Evolutionary conservation across 2,888 invertebrate species (phyloP), one percentile per base, ranked within the genome.

Genomic region (Neria commutata): DNA sequence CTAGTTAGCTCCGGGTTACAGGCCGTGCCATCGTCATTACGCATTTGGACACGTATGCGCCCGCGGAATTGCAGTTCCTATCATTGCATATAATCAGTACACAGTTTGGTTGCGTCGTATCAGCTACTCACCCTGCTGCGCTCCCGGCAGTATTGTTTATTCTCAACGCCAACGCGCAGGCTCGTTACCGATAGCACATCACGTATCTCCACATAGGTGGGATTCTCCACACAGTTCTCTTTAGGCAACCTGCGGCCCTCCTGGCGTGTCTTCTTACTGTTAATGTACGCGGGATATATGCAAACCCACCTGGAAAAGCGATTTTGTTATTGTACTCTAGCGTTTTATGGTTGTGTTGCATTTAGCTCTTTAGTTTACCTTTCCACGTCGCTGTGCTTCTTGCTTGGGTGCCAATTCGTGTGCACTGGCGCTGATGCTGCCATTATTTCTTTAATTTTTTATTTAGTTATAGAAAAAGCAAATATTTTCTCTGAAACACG

Each of bases 201-300:
- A 64, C 92, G 87, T 62, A 99, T 98, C 83, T 99, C 99, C 71
- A 92, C 89, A 78, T 91, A 91, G 0, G 95, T 95, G 14, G 99
- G 99, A 81, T 97, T 96, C 70, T 98, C 96, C 0, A 98, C 91
- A 78, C 94, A 95, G 77, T 89, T 88, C 1, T 89, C 86, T 81
- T 94, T 94, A 1, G 92, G 83, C 21, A 99, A 83, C 68, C 89
- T 87, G 29, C 99, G 86, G 4, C 99, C 99, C 80, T 96, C 91
- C 1, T 92, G 92, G 16, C 92, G 80, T 0, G 95, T 92, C 79
- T 94, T 96, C 77, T 95, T 96, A 71, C 90, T 94, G 78, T 99
- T 98, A 51, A 99, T 85, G 73, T 98, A 99, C 0, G 95, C 91
- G 56, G 99, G 99, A 81, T 99, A 99, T 62, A 99, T 89, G 77